phyloP scores from a whole-genome alignment of 2,888 invertebrate genomes.

The Leptothorax acervorum region DNA sequence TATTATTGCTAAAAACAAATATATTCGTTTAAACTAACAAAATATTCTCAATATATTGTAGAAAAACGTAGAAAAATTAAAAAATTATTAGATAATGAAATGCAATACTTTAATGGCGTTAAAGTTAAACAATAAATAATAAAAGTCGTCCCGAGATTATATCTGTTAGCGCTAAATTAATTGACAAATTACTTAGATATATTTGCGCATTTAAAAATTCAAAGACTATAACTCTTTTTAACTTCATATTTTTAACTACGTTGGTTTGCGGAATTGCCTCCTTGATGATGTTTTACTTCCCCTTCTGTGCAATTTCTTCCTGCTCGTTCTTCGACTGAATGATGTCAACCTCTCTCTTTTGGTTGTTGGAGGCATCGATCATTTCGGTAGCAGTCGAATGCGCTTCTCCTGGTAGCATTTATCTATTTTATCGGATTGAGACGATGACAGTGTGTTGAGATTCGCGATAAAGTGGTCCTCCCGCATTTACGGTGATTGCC shows the following conservation, averaged over 20 bases:
- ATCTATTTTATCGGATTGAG: neutral
- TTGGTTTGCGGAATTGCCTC: neutral
- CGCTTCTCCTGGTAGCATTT: neutral
- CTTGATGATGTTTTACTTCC: neutral
- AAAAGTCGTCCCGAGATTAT: neutral
- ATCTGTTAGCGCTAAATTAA: neutral
- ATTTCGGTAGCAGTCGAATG: neutral
- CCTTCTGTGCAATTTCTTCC: neutral
- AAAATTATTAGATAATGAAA: slow-evolving; percentile 9
- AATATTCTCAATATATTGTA: neutral
- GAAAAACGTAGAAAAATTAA: slow-evolving; percentile 34
- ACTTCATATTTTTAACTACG: no score
- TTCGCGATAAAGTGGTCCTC: slow-evolving; percentile 21
- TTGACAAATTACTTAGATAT: neutral
- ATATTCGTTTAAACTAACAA: neutral
- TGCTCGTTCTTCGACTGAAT: neutral
- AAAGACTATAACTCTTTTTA: neutral
- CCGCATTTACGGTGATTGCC: slow-evolving; percentile 2
- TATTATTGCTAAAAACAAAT: neutral
- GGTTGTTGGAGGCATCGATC: neutral
- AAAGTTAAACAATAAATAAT: slow-evolving; percentile 36
- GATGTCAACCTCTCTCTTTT: neutral
- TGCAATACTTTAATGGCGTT: neutral
- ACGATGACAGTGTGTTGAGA: neutral
- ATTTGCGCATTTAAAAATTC: neutral